These are phyloP conservation scores for Madoqua kirkii DNA, from an alignment of 2,113 vertebrate species.

Conservation along the genomic window DNA sequence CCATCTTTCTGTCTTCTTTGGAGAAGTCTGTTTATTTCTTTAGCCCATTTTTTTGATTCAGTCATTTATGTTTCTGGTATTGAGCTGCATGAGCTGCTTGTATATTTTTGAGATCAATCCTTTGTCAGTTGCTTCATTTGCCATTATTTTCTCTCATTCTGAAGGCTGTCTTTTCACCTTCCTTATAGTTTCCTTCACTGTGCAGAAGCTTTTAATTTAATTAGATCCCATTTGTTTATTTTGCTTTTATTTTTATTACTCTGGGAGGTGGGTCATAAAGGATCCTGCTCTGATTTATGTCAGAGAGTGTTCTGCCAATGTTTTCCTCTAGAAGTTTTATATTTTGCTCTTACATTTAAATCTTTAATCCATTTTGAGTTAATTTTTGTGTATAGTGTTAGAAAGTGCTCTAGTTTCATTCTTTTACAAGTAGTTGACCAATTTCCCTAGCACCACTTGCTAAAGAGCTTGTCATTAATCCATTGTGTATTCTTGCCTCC, in stretches of 20 bases:
- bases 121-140: background rate
- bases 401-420: background rate
- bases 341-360: background rate
- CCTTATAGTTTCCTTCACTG: background rate
- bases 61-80: background rate
- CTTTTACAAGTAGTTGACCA: background rate
- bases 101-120: background rate
- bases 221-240: background rate
- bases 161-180: background rate
- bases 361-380: background rate
- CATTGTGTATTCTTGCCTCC: background rate
- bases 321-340: background rate
- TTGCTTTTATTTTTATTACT: background rate
- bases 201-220: background rate
- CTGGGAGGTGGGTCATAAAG: background rate
- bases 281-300: background rate
- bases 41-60: background rate
- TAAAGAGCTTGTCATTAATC: background rate
- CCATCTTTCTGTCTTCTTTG: background rate
- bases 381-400: background rate
- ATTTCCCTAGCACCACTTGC: background rate
- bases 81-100: background rate
- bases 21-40: background rate
- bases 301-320: background rate
- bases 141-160: background rate